A percentile compares a stretch with the other conserved stretches of the same genome.
Evolutionary conservation across 2,888 invertebrate genomes (phyloP).

Genomic region (Quadroppia sp.): DNA sequence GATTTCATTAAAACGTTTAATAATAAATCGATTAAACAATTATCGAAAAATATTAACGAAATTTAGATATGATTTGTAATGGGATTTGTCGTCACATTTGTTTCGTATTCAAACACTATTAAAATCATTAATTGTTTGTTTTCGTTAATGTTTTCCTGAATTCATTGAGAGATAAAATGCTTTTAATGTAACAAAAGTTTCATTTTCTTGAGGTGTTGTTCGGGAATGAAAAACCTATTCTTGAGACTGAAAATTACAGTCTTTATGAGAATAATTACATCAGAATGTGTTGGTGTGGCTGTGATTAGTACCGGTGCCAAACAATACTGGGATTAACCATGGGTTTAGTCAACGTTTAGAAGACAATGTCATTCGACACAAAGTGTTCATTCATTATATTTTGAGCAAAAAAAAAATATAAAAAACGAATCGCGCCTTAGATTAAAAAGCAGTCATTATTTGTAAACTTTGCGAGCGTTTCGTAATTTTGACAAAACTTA

Average conservation of each 20-base stretch:
- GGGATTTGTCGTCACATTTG: too few relatives aligned
- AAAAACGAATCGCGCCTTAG: constrained; percentile 6
- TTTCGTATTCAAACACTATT: too few relatives aligned
- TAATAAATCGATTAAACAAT: too few relatives aligned
- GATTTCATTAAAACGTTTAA: too few relatives aligned
- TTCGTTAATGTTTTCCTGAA: too few relatives aligned
- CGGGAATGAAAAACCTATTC: neutral
- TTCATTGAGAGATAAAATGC: too few relatives aligned
- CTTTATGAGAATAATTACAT: neutral
- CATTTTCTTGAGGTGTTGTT: constrained; percentile 11
- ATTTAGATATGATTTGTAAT: too few relatives aligned
- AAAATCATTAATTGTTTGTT: too few relatives aligned
- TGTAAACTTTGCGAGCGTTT: neutral
- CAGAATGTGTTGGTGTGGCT: constrained; percentile 14
- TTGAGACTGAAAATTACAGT: neutral
- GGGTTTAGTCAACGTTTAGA: neutral
- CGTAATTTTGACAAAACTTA: neutral
- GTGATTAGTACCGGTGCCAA: constrained; percentile 1
- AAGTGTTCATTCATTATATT: neutral
- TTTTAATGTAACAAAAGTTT: neutral
- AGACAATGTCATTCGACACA: constrained; percentile 10
- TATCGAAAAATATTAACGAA: too few relatives aligned
- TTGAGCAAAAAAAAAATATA: neutral
- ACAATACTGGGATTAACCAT: constrained; percentile 32
- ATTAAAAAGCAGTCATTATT: neutral